Evolutionary conservation across 1,140 invertebrate species (phyloP).

Genomic region (Drosophila eugracilis): DNA sequence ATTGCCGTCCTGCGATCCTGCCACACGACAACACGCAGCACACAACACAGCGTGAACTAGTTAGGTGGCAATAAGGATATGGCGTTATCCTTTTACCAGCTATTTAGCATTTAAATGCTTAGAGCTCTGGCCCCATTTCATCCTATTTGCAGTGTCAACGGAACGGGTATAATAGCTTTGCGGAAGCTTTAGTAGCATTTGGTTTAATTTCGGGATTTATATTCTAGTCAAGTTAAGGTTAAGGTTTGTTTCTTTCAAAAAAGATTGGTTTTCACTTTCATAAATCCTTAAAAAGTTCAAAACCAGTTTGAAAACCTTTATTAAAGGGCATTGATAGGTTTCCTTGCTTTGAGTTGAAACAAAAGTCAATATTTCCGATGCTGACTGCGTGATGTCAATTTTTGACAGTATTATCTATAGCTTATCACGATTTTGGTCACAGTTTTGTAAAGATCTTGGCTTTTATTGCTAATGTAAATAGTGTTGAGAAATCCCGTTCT

Average conservation of each 20-base stretch:
- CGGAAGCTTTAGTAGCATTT: slow-evolving; percentile 1
- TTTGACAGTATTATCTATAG: slow-evolving; percentile 45
- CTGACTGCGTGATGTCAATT: slow-evolving; percentile 60
- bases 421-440: slow-evolving; percentile 41
- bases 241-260: too few species aligned
- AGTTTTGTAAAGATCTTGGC: slow-evolving; percentile 13
- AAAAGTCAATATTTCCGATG: background rate
- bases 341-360: background rate
- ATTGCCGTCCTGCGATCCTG: slow-evolving; percentile 19
- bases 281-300: too few species aligned
- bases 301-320: too few species aligned
- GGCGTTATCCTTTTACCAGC: slow-evolving; percentile 81
- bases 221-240: background rate
- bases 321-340: too few species aligned
- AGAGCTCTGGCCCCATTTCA: slow-evolving; percentile 54
- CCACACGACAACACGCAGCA: slow-evolving; percentile 35
- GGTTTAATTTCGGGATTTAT: background rate
- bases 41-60: slow-evolving; percentile 55
- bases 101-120: slow-evolving; percentile 81
- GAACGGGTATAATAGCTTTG: slow-evolving; percentile 1
- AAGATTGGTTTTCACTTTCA: too few species aligned
- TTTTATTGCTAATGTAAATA: slow-evolving; percentile 41
- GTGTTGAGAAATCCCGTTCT: background rate
- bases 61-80: slow-evolving; percentile 74
- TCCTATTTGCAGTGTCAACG: background rate